Evolutionary conservation across 2,113 vertebrate species (phyloP).

Genomic region (Rhabdomys dilectus): DNA sequence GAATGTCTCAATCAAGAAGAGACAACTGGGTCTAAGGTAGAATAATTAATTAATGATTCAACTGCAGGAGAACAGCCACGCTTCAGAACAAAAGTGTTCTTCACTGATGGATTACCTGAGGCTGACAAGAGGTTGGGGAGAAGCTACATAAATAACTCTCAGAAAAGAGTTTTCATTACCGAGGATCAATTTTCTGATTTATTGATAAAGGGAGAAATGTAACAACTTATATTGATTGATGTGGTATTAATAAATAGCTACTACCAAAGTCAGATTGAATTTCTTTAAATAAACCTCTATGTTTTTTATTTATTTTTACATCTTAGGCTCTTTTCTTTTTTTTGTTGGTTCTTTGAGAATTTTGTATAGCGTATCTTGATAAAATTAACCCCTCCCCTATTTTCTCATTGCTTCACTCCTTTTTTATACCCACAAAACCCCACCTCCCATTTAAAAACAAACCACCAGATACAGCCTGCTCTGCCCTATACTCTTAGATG

Average conservation of each 20-base stretch:
- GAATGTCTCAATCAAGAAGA: conserved; percentile 1
- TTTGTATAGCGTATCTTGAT: neutral
- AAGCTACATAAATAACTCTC: neutral
- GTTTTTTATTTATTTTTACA: neutral
- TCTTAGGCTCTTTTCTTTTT: neutral
- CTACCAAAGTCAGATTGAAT: neutral
- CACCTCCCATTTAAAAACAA: neutral
- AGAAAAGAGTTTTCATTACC: neutral
- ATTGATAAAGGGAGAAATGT: conserved; percentile 12
- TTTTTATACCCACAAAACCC: neutral
- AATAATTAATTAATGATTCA: neutral
- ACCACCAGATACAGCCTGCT: neutral
- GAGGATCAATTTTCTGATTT: conserved; percentile 29
- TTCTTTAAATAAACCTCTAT: neutral
- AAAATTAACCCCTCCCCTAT: neutral
- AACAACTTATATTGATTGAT: conserved; percentile 5
- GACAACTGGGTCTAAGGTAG: neutral
- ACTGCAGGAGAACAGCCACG: neutral
- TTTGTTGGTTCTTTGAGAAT: neutral
- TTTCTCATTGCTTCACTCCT: neutral
- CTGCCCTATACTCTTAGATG: no score
- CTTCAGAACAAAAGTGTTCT: conserved; percentile 24
- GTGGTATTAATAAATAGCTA: neutral
- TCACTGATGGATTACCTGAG: neutral
- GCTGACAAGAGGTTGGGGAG: neutral